Conservation (phyloP, 2,888 invertebrate genomes). For the Clusia tigrina region DNA sequence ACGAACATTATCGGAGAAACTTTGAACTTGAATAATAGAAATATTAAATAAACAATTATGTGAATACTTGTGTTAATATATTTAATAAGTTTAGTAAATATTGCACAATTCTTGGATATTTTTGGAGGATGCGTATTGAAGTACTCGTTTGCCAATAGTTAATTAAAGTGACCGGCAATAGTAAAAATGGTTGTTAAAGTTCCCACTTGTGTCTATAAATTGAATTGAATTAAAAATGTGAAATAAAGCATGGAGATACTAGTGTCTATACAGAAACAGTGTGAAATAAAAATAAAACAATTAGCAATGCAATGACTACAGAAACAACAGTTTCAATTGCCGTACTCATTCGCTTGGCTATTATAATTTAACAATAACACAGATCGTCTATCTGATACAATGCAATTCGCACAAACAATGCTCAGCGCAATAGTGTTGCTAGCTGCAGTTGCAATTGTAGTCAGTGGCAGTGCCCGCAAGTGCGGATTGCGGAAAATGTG, state of each 20-base stretch:
- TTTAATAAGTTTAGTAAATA: no score
- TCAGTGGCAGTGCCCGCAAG: not conserved
- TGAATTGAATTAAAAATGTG: not conserved
- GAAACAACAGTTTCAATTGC: not conserved
- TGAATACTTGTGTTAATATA: no score
- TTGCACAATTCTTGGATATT: no score
- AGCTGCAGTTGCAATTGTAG: not conserved
- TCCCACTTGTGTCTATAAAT: conserved; percentile 1
- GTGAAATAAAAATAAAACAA: not conserved
- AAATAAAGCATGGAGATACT: not conserved
- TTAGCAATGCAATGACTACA: not conserved
- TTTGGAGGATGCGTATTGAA: no score
- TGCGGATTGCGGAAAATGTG: no score
- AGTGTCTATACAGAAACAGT: no score
- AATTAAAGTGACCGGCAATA: no score
- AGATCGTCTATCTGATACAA: not conserved
- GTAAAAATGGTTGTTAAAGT: not conserved
- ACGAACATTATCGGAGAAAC: conserved; percentile 11
- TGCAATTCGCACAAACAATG: not conserved
- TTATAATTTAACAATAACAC: no score
- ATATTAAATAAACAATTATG: not conserved
- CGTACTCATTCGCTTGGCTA: not conserved
- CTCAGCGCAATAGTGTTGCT: no score
- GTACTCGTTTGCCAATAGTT: no score
- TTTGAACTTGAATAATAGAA: conserved; percentile 12